Evolutionary conservation across 2,113 vertebrate genomes (phyloP), one percentile per base, ranked within the genome.

Genomic region (Rattus rattus): DNA sequence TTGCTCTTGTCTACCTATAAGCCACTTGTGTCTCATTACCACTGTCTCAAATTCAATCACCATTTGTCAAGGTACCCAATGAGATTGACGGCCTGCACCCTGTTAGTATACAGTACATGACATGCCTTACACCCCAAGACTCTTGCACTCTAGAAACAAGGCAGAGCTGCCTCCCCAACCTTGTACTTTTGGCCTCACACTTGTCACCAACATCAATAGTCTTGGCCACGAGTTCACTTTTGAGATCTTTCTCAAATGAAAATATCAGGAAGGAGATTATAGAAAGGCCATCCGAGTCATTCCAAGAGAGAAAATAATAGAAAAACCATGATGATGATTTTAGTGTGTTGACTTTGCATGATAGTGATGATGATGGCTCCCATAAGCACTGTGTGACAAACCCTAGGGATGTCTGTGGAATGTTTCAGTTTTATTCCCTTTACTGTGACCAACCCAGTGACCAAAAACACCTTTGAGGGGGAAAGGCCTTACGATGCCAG

Each of bases 271-370:
- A 88, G 88, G 94, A 95, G 92, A 70, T 77, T 94, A 24, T 67
- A 70, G 75, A 94, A 93, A 97, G 90, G 73, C 94, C 84, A 73
- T 49, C 84, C 70, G 80, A 96, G 70, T 95, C 90, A 96, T 54
- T 52, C 90, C 13, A 95, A 88, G 90, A 84, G 80, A 79, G 61
- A 96, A 92, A 95, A 96, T 85, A 84, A 89, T 54, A 33, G 54
- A 2, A 52, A 26, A 65, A 65, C 91, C 36, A 75, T 84, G 30
- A 89, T 24, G 90, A 88, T 61, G 69, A 88, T 26, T 63, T 70
- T 7, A 89, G 67, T 36, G 69, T 4, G n/a, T 88, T 83, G 54
- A 16, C 43, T 89, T 90, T 92, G 89, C 73, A 90, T 91, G 67
- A 61, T 52, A 90, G 84, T 28, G 22, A 61, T 52, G 87, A 87